Evolutionary conservation across 1,140 invertebrate species (phyloP).

Genomic region (Latrodectus geometricus): DNA sequence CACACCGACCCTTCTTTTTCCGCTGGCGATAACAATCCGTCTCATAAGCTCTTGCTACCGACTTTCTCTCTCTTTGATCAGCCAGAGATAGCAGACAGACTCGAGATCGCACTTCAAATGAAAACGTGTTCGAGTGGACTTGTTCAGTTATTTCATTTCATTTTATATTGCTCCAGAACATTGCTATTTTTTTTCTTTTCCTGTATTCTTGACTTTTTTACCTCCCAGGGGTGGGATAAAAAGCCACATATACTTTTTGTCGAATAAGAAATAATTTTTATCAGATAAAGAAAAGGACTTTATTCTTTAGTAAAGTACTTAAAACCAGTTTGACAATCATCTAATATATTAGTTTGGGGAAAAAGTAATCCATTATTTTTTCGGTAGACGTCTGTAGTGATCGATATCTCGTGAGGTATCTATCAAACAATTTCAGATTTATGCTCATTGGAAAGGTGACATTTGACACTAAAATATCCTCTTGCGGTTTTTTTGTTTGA

Average conservation of each 20-base stretch:
- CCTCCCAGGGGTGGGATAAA: background rate
- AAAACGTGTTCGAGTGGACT: conserved; percentile 13
- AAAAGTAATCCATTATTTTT: too few species aligned
- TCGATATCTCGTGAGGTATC: too few species aligned
- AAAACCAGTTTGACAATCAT: too few species aligned
- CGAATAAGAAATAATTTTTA: background rate
- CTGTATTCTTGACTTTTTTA: background rate
- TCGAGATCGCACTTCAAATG: background rate
- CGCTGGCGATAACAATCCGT: background rate
- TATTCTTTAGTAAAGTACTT: background rate
- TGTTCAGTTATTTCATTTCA: background rate
- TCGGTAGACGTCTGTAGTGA: too few species aligned
- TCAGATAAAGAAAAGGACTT: background rate
- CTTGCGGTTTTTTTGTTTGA: too few species aligned
- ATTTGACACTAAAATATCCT: too few species aligned
- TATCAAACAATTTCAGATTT: too few species aligned
- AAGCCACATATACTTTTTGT: background rate
- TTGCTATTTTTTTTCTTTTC: background rate
- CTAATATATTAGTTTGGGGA: too few species aligned
- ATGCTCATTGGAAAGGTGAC: too few species aligned
- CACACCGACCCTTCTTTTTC: background rate
- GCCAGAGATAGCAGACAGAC: background rate
- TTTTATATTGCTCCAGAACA: background rate
- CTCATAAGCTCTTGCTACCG: background rate
- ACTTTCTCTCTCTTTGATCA: background rate